Conservation (phyloP, 2,113 vertebrate genomes). For the Serilophus lunatus region DNA sequence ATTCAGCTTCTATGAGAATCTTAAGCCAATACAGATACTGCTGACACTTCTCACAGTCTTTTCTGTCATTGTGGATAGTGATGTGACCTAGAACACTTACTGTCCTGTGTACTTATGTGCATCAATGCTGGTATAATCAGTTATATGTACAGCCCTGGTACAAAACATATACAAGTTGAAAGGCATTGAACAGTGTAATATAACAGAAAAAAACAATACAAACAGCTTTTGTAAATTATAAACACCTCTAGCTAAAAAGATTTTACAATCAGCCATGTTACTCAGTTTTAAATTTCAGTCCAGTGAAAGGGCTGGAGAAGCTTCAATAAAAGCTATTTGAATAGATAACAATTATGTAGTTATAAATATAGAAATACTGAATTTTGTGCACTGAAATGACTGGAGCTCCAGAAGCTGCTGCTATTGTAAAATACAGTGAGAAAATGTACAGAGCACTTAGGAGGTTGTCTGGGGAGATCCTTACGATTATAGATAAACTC, state of each 20-base stretch:
- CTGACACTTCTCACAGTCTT: not conserved
- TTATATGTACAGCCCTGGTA: not conserved
- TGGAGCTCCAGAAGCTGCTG: not conserved
- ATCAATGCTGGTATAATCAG: not conserved
- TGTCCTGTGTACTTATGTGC: not conserved
- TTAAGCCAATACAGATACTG: not conserved
- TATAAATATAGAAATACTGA: not conserved
- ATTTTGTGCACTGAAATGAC: not conserved
- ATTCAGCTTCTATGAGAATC: not conserved
- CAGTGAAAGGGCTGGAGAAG: not conserved
- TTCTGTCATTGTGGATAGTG: not conserved
- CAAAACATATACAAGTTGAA: not conserved
- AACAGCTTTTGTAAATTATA: not conserved
- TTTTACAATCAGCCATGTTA: not conserved
- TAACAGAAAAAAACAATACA: too few species aligned
- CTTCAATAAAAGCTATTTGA: not conserved
- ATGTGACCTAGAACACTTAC: not conserved
- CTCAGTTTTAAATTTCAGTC: not conserved
- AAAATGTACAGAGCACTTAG: not conserved
- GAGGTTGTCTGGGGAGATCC: not conserved
- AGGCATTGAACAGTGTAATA: too few species aligned
- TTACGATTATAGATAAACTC: not conserved
- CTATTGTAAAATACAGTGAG: not conserved
- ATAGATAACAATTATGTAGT: accelerated
- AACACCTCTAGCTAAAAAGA: not conserved